Evolutionary conservation across 2,113 vertebrate species (phyloP).

Genomic region (Leptobrachium leishanense): DNA sequence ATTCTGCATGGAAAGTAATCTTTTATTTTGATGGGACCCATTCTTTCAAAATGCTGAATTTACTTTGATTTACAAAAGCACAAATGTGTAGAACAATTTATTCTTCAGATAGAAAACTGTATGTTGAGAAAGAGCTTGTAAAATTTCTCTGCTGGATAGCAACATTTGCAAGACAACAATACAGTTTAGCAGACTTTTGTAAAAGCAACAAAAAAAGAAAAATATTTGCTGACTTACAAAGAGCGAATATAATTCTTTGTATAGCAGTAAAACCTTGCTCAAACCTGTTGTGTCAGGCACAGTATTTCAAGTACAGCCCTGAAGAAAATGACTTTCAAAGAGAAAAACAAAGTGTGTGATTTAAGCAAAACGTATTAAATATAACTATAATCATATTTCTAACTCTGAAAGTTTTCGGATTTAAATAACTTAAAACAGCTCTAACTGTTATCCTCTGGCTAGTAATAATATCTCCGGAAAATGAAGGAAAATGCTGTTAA

Average conservation of each 20-base stretch:
- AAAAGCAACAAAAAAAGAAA: background rate
- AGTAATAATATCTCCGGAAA: background rate
- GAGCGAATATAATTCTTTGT: background rate
- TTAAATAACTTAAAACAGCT: background rate
- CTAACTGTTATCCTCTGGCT: background rate
- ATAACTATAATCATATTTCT: background rate
- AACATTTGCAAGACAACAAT: background rate
- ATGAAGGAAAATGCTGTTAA: background rate
- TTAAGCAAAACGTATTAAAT: background rate
- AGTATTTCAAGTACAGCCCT: background rate
- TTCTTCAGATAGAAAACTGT: background rate
- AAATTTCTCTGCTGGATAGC: background rate
- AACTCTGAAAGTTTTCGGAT: background rate
- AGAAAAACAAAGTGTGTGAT: background rate
- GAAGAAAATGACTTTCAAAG: background rate
- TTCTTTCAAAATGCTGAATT: background rate
- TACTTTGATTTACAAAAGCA: conserved; percentile 6
- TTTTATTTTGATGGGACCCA: background rate
- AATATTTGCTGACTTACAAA: background rate
- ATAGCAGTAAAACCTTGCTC: background rate
- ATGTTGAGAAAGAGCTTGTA: background rate
- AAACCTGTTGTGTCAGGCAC: background rate
- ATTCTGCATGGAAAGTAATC: background rate
- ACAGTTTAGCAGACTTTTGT: background rate
- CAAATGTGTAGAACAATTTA: conserved; percentile 2